A percentile compares a stretch with the other conserved stretches of the same genome.
These are phyloP conservation scores for Valencia hispanica DNA, from an alignment of 2,797 vertebrate genomes.

Conservation along the genomic window DNA sequence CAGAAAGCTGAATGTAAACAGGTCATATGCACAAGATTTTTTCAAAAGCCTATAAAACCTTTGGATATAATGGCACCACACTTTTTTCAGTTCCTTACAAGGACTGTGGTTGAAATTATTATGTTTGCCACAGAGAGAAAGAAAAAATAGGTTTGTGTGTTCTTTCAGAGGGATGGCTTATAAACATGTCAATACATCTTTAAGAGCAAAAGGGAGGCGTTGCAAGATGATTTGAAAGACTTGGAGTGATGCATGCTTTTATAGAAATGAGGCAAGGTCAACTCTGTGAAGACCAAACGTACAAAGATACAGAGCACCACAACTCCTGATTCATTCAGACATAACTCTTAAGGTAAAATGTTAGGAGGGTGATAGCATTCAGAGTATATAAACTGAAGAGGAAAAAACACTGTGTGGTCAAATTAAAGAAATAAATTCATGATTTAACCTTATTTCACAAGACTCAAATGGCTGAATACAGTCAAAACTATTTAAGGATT, in stretches of 20 bases:
- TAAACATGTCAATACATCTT: constrained; percentile 22
- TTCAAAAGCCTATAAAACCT: not conserved
- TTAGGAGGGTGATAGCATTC: constrained; percentile 15
- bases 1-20: not conserved
- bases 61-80: not conserved
- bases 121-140: not conserved
- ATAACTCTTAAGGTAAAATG: constrained; percentile 12
- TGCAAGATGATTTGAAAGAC: constrained; percentile 15
- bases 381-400: constrained; percentile 9
- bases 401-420: not conserved
- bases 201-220: constrained; percentile 15
- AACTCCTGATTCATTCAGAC: constrained; percentile 8
- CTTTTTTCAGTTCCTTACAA: not conserved
- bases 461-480: not conserved
- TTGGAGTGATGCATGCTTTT: constrained; percentile 16
- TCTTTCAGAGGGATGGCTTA: constrained; percentile 10
- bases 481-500: not conserved
- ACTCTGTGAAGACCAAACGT: constrained; percentile 15
- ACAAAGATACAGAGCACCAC: constrained; percentile 9
- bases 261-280: constrained; percentile 37
- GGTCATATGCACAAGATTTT: not conserved
- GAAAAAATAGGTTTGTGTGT: not conserved
- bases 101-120: not conserved
- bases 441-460: constrained; percentile 1
- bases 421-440: not conserved